phyloP scores from a whole-genome alignment of 2,797 vertebrate species.

The Leptoclinus maculatus region DNA sequence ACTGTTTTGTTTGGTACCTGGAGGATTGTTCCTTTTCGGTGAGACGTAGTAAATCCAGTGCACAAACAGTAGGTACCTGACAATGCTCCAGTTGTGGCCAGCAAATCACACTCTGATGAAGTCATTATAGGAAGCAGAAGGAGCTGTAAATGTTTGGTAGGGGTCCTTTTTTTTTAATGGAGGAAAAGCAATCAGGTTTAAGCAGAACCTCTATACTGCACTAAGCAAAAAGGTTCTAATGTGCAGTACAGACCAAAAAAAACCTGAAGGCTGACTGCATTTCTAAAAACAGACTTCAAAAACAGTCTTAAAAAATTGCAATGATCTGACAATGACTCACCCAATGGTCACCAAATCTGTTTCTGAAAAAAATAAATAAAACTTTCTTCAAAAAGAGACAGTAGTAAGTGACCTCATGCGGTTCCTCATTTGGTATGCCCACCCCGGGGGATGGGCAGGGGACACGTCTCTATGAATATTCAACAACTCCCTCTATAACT shows the following conservation, averaged over 20 bases:
- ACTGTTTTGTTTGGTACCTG: constrained; percentile 26
- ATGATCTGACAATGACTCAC: constrained; percentile 57
- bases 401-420: constrained; percentile 65
- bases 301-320: constrained; percentile 30
- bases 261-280: not conserved
- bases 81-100: constrained; percentile 28
- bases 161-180: constrained; percentile 19
- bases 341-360: constrained; percentile 45
- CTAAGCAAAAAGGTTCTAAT: constrained; percentile 14
- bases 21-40: constrained; percentile 16
- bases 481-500: constrained; percentile 62
- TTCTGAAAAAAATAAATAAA: constrained; percentile 33
- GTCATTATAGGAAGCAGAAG: constrained; percentile 44
- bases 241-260: constrained; percentile 7
- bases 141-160: constrained; percentile 28
- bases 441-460: constrained; percentile 53
- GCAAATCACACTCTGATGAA: constrained; percentile 50
- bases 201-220: not conserved
- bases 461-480: constrained; percentile 74
- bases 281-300: constrained; percentile 33
- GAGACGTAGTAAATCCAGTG: constrained; percentile 39
- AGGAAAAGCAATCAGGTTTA: constrained; percentile 4
- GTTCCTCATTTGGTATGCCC: constrained; percentile 58
- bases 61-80: constrained; percentile 38
- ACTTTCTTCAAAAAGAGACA: constrained; percentile 27